Base-by-base conservation (phyloP, 2,797 vertebrate genomes). In the Rhinogobio ventralis region DNA sequence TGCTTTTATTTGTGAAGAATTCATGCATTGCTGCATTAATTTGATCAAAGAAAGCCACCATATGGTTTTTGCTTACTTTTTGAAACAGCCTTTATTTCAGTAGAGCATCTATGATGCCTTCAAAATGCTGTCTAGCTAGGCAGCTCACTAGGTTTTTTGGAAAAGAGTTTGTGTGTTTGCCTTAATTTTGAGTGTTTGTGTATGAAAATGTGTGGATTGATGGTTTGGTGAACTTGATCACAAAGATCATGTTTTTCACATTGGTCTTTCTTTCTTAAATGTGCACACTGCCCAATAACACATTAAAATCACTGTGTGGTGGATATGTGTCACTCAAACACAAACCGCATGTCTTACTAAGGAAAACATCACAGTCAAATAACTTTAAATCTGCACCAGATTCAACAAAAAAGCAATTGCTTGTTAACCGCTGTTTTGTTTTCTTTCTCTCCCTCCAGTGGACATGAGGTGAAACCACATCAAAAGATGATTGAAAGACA, bases 391-490 rank as follows among this genome's bases (percentile, higher is more conserved):
- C 14, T 5, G 4, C 46, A 53, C 23, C 69, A 25, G 46, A 67
- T 42, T 83, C 14, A 19, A 49, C 1, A 15, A 20, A 53, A 33
- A 80, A 30, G 19, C 45, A 36, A 51, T 60, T 19, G 7, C 13
- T 30, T 49, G 19, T 30, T 77, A 17, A 46, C 28, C 89, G 66
- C 7, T 67, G 1, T 71, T 64, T 69, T 82, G n/a, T 87, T 36
- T 84, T 33, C 89, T 89, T 90, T 93, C 91, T 89, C 88, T 89
- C 91, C 72, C 89, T 89, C 82, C 94, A 93, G 94, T 96, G 95
- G 98, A 99, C 90, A 96, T 99, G 94, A 99, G 98, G 97, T 99
- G 98, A 99, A 95, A 96, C 94, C 93, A 92, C 94, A 93, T 94
- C 93, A 85, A 88, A 69, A 89, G 93, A 94, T 91, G 94, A 95